Percentiles rank a stretch among this genome's conserved stretches.
Conservation (phyloP, 2,888 invertebrate genomes). For the Timandra comae region DNA sequence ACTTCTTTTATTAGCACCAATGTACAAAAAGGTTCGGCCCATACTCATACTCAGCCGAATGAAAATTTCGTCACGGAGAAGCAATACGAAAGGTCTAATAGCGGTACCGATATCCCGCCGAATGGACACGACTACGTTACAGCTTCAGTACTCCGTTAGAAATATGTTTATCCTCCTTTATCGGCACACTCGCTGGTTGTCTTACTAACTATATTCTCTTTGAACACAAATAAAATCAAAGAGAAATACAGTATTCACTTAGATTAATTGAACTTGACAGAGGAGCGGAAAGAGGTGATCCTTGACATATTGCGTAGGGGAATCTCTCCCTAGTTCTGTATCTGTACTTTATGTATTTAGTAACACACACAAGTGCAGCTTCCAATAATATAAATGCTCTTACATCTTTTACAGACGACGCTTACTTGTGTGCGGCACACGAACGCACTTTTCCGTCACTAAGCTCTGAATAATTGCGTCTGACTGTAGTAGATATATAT, state of each 20-base stretch:
- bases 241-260: conserved; percentile 16
- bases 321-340: conserved; percentile 15
- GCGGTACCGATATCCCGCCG: conserved; percentile 19
- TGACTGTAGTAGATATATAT: no score
- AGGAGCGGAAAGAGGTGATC: conserved; percentile 21
- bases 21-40: conserved; percentile 21
- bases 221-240: conserved; percentile 12
- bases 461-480: no score
- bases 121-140: conserved; percentile 16
- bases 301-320: conserved; percentile 23
- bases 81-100: conserved; percentile 25
- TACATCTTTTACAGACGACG: no score
- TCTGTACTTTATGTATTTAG: conserved; percentile 12
- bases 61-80: conserved; percentile 24
- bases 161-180: conserved; percentile 16
- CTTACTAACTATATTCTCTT: neutral
- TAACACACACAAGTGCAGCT: neutral
- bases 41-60: conserved; percentile 13
- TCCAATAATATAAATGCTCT: conserved; percentile 4
- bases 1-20: conserved; percentile 36
- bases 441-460: no score
- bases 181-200: conserved; percentile 6
- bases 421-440: no score
- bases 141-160: conserved; percentile 12
- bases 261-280: conserved; percentile 23